Conservation (phyloP, 2,113 vertebrate species). For the Echinops telfairi region DNA sequence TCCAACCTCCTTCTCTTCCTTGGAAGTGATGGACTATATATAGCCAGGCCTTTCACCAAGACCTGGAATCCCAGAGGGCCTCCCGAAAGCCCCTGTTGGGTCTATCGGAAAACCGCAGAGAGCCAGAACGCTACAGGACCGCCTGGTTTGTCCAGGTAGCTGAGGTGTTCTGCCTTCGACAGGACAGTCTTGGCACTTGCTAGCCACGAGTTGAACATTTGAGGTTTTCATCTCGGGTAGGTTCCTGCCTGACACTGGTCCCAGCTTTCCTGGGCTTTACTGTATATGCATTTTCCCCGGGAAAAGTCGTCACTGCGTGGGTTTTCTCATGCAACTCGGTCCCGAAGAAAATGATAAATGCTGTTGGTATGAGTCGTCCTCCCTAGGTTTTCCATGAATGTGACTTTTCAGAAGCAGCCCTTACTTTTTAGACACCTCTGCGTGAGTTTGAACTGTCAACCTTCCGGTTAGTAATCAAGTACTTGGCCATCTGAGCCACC, state of each 20-base stretch:
- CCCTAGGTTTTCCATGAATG: too few relatives aligned
- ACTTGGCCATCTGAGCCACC: not conserved
- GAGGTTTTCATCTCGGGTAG: not conserved
- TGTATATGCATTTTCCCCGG: not conserved
- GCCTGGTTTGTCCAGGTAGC: not conserved
- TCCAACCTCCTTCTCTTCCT: not conserved
- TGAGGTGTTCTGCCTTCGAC: not conserved
- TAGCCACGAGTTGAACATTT: not conserved
- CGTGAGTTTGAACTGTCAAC: not conserved
- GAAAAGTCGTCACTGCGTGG: not conserved
- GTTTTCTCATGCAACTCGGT: not conserved
- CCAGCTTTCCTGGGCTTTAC: not conserved
- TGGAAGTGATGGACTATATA: not conserved
- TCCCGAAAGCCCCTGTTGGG: fast-evolving
- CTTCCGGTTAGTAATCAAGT: not conserved
- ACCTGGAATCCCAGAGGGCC: not conserved
- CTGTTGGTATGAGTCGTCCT: not conserved
- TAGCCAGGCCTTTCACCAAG: not conserved
- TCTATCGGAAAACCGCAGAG: not conserved
- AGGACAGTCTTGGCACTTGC: not conserved
- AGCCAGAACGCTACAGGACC: not conserved
- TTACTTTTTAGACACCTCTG: not conserved
- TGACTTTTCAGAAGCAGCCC: not conserved
- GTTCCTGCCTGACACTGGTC: not conserved
- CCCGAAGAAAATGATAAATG: not conserved